Evolutionary conservation across 2,888 invertebrate genomes (phyloP).

Genomic region (Dorcus hopei): DNA sequence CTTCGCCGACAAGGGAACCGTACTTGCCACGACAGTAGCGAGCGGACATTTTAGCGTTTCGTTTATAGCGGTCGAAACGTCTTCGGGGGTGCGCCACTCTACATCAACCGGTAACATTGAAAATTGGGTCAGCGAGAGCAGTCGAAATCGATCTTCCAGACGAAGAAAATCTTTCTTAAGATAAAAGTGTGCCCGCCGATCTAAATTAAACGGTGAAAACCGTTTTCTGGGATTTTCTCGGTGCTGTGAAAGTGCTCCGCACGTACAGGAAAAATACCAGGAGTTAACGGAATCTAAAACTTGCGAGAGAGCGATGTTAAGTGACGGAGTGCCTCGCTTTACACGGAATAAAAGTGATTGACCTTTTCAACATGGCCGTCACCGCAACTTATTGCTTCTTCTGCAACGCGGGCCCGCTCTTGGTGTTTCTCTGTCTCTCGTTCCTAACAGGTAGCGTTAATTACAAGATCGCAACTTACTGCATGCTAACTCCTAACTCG

Average conservation of each 20-base stretch:
- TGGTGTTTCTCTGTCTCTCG: slow-evolving; percentile 2
- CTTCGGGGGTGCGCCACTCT: no score
- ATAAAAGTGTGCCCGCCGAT: background rate
- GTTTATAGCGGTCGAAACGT: background rate
- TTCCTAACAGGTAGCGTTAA: slow-evolving; percentile 3
- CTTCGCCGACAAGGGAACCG: slow-evolving; percentile 1
- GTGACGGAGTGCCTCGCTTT: slow-evolving; percentile 25
- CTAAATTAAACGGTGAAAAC: slow-evolving; percentile 1
- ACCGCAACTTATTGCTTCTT: slow-evolving; percentile 24
- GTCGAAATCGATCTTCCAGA: background rate
- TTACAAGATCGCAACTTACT: no score
- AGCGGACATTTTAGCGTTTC: background rate
- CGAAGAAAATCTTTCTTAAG: no score
- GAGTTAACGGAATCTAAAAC: slow-evolving; percentile 2
- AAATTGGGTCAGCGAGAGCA: slow-evolving; percentile 7
- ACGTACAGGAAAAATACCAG: background rate
- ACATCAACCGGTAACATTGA: background rate
- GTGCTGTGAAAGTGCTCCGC: background rate
- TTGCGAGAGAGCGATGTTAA: slow-evolving; percentile 15
- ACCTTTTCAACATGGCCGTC: slow-evolving; percentile 36
- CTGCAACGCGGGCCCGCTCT: slow-evolving; percentile 17
- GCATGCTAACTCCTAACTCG: no score
- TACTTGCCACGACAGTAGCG: background rate
- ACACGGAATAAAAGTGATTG: slow-evolving; percentile 33
- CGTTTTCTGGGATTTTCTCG: background rate